Evolutionary conservation across 35 echinoderm and acorn worm species (phyloP).

Genomic region (Amphiura filiformis): DNA sequence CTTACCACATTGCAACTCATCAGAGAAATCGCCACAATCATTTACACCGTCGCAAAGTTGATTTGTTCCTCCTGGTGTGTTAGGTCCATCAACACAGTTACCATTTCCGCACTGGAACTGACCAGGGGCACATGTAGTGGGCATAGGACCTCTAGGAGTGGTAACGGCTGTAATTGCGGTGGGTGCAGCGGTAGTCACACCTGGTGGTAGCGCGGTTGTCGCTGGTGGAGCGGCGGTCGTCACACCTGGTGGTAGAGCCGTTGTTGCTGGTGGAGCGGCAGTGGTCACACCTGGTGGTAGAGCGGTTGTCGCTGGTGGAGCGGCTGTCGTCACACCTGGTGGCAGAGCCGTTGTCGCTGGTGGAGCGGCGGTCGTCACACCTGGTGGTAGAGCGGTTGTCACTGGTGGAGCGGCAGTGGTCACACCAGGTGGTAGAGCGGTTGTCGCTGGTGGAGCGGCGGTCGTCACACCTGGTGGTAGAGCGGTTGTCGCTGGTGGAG

Average conservation of each 20-base stretch:
- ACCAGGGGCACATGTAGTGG: slow-evolving; percentile 40
- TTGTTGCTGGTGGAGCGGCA: no score
- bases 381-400: not conserved
- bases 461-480: not conserved
- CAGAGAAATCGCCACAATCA: slow-evolving; percentile 71
- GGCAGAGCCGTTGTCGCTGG: not conserved
- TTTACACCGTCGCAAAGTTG: slow-evolving; percentile 68
- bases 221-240: no score
- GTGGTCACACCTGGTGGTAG: no score
- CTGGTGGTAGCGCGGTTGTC: no score
- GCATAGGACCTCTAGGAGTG: slow-evolving; percentile 15
- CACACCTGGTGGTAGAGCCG: no score
- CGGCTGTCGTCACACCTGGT: not conserved
- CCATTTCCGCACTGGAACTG: slow-evolving; percentile 72
- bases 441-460: not conserved
- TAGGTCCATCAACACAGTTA: slow-evolving; percentile 31
- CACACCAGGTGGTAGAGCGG: not conserved
- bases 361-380: not conserved
- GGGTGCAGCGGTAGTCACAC: no score
- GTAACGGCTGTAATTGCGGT: not conserved
- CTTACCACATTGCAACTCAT: slow-evolving; percentile 85
- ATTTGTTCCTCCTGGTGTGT: slow-evolving; percentile 1
- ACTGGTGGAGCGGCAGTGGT: not conserved
- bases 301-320: not conserved
- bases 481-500: not conserved